Percentiles rank a stretch among this genome's conserved stretches.
phyloP scores from a whole-genome alignment of 2,113 vertebrate genomes.

The Lota lota region DNA sequence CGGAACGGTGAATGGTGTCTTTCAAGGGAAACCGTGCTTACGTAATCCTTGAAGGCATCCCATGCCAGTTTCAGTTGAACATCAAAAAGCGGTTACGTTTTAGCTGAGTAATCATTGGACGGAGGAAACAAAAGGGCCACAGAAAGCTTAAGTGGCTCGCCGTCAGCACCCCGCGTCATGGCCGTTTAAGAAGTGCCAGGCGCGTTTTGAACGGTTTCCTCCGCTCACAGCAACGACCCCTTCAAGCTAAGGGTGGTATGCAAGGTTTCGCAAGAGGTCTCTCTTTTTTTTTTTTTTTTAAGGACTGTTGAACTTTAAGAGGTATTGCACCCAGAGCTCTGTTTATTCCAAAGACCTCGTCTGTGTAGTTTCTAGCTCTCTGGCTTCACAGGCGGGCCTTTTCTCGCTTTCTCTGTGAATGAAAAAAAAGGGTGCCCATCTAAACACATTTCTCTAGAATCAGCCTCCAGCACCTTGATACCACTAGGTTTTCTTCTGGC shows the following conservation, averaged over 20 bases:
- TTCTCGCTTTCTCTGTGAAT: conserved; percentile 2
- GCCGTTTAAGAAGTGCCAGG: conserved; percentile 41
- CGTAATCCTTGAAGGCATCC: too few relatives aligned
- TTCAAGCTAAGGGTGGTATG: conserved; percentile 20
- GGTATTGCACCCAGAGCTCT: conserved; percentile 16
- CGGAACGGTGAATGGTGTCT: too few relatives aligned
- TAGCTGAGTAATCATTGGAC: too few relatives aligned
- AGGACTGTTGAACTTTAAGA: conserved; percentile 18
- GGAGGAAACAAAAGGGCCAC: conserved; percentile 1
- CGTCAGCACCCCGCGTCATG: conserved; percentile 19
- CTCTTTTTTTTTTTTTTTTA: too few relatives aligned
- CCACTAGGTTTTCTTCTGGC: too few relatives aligned
- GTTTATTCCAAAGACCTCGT: conserved; percentile 30
- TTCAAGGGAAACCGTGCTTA: too few relatives aligned
- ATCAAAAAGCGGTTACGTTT: too few relatives aligned
- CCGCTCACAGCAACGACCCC: conserved; percentile 22
- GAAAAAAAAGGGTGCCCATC: background rate
- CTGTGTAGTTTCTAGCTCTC: conserved; percentile 30
- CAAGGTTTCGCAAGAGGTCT: conserved; percentile 33
- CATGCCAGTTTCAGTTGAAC: too few relatives aligned
- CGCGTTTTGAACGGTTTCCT: conserved; percentile 34
- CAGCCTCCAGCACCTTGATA: too few relatives aligned
- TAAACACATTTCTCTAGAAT: too few relatives aligned
- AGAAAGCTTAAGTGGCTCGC: conserved; percentile 21
- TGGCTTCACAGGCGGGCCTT: background rate